Evolutionary conservation across 2,113 vertebrate genomes (phyloP).

Genomic region (Empidonax traillii): DNA sequence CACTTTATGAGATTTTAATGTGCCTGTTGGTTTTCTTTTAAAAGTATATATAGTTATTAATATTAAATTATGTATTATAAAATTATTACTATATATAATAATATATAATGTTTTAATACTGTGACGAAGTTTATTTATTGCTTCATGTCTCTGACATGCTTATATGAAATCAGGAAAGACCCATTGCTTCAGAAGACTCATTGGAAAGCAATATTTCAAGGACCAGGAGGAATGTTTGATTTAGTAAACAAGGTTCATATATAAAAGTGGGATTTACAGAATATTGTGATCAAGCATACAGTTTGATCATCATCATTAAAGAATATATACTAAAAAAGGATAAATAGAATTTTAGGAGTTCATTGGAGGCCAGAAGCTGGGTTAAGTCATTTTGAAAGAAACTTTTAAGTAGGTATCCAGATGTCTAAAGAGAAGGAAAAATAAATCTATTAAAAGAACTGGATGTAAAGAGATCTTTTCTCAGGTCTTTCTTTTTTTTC

Average conservation of each 20-base stretch:
- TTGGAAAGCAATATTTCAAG: background rate
- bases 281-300: background rate
- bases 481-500: background rate
- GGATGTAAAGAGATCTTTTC: background rate
- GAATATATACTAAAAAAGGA: background rate
- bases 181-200: background rate
- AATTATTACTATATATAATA: background rate
- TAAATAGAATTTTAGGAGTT: background rate
- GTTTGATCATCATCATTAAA: background rate
- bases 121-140: background rate
- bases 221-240: background rate
- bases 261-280: background rate
- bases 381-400: background rate
- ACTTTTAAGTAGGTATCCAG: background rate
- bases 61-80: background rate
- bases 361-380: background rate
- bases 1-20: background rate
- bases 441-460: background rate
- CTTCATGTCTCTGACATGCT: background rate
- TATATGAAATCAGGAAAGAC: background rate
- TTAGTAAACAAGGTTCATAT: background rate
- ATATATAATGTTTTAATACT: background rate
- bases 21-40: background rate
- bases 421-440: background rate
- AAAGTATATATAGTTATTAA: background rate